Conservation (phyloP, 2,797 vertebrate genomes). For the Melanotaenia maccullochi region DNA sequence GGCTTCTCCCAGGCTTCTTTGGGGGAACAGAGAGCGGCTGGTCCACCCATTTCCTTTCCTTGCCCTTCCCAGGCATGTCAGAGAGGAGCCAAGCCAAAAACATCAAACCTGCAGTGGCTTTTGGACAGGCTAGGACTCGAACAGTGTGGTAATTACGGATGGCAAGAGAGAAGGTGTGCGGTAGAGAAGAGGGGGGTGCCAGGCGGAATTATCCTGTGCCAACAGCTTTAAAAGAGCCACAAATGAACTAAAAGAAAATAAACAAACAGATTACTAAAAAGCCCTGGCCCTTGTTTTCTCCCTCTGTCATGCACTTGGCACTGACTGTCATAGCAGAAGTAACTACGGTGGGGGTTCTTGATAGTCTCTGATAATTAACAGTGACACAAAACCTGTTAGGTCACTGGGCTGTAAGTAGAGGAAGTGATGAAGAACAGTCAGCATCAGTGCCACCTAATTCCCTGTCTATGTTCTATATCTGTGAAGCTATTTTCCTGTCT, state of each 20-base stretch:
- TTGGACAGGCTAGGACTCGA: constrained; percentile 81
- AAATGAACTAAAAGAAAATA: constrained; percentile 78
- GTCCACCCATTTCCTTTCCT: constrained; percentile 95
- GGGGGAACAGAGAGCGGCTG: constrained; percentile 82
- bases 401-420: constrained; percentile 21
- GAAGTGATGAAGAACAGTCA: constrained; percentile 25
- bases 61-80: constrained; percentile 95
- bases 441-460: constrained; percentile 18
- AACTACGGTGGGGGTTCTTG: constrained; percentile 19
- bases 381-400: constrained; percentile 33
- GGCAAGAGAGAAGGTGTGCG: constrained; percentile 80
- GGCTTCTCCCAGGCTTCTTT: constrained; percentile 81
- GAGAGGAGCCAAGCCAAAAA: constrained; percentile 89
- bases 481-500: constrained; percentile 20
- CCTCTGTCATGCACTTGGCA: constrained; percentile 62
- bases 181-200: constrained; percentile 71
- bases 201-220: constrained; percentile 75
- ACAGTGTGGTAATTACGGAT: constrained; percentile 84
- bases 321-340: constrained; percentile 51
- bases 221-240: constrained; percentile 77
- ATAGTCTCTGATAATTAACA: constrained; percentile 46
- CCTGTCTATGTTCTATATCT: constrained; percentile 4
- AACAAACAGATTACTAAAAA: constrained; percentile 72
- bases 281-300: constrained; percentile 37
- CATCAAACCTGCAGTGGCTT: constrained; percentile 87